phyloP scores from a whole-genome alignment of 2,888 invertebrate species.

The Sabellastarte sp. region DNA sequence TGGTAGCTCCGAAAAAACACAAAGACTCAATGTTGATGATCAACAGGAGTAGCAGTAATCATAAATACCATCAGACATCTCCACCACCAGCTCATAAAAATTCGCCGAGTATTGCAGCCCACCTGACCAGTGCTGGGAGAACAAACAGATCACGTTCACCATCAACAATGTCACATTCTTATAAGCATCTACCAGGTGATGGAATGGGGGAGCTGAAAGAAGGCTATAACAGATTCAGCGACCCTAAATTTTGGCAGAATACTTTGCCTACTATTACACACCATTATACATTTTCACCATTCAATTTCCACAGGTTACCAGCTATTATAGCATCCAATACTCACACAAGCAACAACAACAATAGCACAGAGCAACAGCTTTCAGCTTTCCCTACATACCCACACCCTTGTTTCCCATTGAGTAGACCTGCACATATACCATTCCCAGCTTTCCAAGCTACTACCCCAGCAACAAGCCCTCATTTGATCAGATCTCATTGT shows the following conservation, averaged over 20 bases:
- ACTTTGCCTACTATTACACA: background rate
- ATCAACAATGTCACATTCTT: background rate
- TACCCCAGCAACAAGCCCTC: too few species aligned
- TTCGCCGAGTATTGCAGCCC: background rate
- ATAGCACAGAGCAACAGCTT: too few species aligned
- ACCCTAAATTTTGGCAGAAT: background rate
- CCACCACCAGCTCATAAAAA: background rate
- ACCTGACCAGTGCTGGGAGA: background rate
- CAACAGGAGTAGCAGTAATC: too few species aligned
- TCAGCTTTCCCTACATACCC: too few species aligned
- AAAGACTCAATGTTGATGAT: too few species aligned
- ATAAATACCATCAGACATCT: too few species aligned
- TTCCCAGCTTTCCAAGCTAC: too few species aligned
- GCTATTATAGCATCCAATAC: background rate
- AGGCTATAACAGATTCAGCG: background rate
- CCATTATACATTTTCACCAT: background rate
- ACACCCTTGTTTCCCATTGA: background rate
- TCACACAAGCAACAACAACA: background rate
- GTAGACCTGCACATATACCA: background rate
- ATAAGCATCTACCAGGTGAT: background rate
- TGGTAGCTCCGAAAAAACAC: background rate
- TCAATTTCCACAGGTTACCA: background rate
- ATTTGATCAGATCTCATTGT: too few species aligned
- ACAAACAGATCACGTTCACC: background rate
- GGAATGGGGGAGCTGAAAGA: too few species aligned